These are phyloP conservation scores for Eristalis pertinax DNA, from an alignment of 2,888 invertebrate species.

Conservation along the genomic window DNA sequence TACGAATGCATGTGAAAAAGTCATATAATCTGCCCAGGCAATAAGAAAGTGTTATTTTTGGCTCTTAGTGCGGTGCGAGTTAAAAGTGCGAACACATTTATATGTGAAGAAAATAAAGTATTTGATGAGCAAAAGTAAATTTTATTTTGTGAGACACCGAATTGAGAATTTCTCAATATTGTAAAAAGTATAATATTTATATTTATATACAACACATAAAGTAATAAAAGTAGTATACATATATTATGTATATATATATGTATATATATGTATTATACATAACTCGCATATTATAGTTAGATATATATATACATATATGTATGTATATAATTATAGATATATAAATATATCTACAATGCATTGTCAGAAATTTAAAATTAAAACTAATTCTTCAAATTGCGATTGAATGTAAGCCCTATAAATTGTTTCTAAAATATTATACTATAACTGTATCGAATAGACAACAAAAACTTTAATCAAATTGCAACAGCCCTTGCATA, in stretches of 20 bases:
- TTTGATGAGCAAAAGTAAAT: neutral
- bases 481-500: too few relatives aligned
- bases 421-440: constrained; percentile 24
- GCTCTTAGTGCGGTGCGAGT: constrained; percentile 50
- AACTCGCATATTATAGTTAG: neutral
- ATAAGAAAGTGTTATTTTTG: constrained; percentile 70
- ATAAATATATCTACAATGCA: neutral
- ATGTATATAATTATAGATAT: neutral
- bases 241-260: neutral
- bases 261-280: neutral
- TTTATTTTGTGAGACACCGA: neutral
- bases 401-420: constrained; percentile 11
- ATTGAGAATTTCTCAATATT: neutral
- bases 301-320: neutral
- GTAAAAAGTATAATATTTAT: neutral
- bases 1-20: constrained; percentile 29
- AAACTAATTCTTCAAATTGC: constrained; percentile 1
- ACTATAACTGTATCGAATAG: too few relatives aligned
- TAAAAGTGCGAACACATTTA: constrained; percentile 47
- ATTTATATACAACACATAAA: too few relatives aligned
- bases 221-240: neutral
- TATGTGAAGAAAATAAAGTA: neutral
- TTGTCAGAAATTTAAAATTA: neutral
- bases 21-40: constrained; percentile 71
- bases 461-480: too few relatives aligned